phyloP scores from a whole-genome alignment of 2,888 invertebrate genomes.

The Xylophagus ater region DNA sequence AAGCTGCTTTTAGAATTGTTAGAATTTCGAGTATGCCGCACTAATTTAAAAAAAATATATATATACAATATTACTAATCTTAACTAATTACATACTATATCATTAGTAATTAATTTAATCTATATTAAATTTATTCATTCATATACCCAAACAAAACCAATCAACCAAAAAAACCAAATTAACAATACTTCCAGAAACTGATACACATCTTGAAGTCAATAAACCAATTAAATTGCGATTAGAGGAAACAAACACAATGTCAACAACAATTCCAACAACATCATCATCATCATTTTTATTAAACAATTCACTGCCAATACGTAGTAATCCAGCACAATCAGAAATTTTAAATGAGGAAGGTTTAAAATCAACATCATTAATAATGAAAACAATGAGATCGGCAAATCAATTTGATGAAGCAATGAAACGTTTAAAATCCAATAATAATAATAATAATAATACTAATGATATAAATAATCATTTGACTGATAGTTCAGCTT shows the following conservation, averaged over 20 bases:
- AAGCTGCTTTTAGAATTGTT: too few relatives aligned
- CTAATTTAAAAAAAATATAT: too few relatives aligned
- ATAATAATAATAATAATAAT: too few relatives aligned
- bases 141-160: too few relatives aligned
- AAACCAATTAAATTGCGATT: conserved; percentile 2
- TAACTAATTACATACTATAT: too few relatives aligned
- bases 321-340: conserved; percentile 8
- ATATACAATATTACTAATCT: too few relatives aligned
- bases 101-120: too few relatives aligned
- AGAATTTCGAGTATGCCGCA: too few relatives aligned
- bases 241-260: conserved; percentile 2
- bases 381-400: conserved; percentile 37
- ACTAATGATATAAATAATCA: neutral
- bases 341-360: conserved; percentile 22
- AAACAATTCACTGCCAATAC: too few relatives aligned
- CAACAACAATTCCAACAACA: neutral
- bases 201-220: conserved; percentile 2
- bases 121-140: too few relatives aligned
- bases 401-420: conserved; percentile 38
- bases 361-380: conserved; percentile 37
- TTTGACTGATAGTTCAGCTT: conserved; percentile 7
- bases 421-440: conserved; percentile 31
- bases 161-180: too few relatives aligned
- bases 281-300: neutral
- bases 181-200: conserved; percentile 9